A percentile compares a stretch with the other conserved stretches of the same genome.
Conservation (phyloP, 2,888 invertebrate species). For the Lithosia quadra region DNA sequence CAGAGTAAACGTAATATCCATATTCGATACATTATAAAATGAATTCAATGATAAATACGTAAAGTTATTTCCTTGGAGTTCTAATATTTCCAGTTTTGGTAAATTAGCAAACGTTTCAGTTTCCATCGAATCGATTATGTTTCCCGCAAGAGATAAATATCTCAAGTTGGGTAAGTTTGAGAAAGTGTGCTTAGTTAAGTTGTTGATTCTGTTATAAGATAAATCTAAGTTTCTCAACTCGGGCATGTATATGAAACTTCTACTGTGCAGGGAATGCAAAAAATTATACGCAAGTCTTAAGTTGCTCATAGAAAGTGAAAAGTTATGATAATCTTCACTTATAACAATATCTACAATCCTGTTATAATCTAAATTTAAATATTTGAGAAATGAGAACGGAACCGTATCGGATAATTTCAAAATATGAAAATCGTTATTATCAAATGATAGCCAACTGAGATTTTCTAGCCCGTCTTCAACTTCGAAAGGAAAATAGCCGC, state of each 20-base stretch:
- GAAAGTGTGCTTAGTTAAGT: constrained; percentile 91
- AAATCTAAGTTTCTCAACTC: constrained; percentile 93
- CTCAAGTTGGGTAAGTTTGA: constrained; percentile 92
- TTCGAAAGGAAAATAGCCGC: constrained; percentile 92
- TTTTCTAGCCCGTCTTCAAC: constrained; percentile 91
- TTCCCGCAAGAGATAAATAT: constrained; percentile 94
- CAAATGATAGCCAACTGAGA: constrained; percentile 94
- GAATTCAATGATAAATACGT: constrained; percentile 89
- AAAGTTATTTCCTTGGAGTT: constrained; percentile 93
- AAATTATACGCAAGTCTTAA: constrained; percentile 94
- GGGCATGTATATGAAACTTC: constrained; percentile 91
- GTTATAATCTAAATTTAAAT: constrained; percentile 95
- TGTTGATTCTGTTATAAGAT: constrained; percentile 92
- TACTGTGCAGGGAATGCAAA: constrained; percentile 88
- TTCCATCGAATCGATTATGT: constrained; percentile 91
- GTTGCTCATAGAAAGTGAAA: constrained; percentile 91
- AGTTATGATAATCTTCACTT: constrained; percentile 89
- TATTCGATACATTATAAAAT: constrained; percentile 90
- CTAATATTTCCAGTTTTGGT: constrained; percentile 91
- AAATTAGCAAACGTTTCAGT: constrained; percentile 91
- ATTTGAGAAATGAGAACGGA: constrained; percentile 90
- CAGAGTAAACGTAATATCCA: constrained; percentile 89
- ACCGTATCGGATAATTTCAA: constrained; percentile 91
- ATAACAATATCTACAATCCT: constrained; percentile 90
- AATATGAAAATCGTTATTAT: constrained; percentile 94